phyloP scores from a whole-genome alignment of 2,888 invertebrate genomes.

The Nowickia ferox region DNA sequence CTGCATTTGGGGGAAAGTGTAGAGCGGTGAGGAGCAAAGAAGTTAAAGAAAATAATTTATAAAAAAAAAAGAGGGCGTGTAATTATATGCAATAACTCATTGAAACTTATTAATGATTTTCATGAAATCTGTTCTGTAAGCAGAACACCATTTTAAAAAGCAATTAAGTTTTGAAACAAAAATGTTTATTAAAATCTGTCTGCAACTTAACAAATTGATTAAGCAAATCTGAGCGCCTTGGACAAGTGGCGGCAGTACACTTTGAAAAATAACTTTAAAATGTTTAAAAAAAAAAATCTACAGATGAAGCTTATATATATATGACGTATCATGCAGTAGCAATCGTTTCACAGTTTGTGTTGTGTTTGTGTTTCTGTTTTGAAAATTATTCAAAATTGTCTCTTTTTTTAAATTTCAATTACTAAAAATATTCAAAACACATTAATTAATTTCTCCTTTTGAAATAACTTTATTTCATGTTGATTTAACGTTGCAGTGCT shows the following conservation, averaged over 20 bases:
- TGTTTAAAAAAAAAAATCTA: neutral
- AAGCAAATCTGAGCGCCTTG: neutral
- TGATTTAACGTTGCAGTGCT: too few relatives aligned
- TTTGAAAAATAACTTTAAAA: too few relatives aligned
- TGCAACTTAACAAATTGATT: neutral
- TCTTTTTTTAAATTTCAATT: too few relatives aligned
- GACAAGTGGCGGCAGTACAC: neutral
- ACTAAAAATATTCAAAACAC: too few relatives aligned
- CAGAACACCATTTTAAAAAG: neutral
- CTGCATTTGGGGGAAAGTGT: neutral
- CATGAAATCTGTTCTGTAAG: constrained; percentile 2
- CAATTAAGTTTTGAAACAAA: constrained; percentile 30
- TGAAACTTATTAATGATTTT: constrained; percentile 26
- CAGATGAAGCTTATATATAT: too few relatives aligned
- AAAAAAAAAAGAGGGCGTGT: constrained; percentile 59
- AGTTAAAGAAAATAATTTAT: neutral
- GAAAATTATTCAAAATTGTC: too few relatives aligned
- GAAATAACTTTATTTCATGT: too few relatives aligned
- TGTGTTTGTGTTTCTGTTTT: too few relatives aligned
- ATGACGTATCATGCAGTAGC: too few relatives aligned
- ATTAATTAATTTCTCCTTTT: too few relatives aligned
- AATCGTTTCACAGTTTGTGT: too few relatives aligned
- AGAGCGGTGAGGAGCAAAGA: neutral
- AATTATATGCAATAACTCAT: constrained; percentile 60
- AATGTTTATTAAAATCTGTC: constrained; percentile 12